Evolutionary conservation across 2,113 vertebrate genomes (phyloP), one percentile per base, ranked within the genome.

Genomic region (Oxyruncus cristatus): DNA sequence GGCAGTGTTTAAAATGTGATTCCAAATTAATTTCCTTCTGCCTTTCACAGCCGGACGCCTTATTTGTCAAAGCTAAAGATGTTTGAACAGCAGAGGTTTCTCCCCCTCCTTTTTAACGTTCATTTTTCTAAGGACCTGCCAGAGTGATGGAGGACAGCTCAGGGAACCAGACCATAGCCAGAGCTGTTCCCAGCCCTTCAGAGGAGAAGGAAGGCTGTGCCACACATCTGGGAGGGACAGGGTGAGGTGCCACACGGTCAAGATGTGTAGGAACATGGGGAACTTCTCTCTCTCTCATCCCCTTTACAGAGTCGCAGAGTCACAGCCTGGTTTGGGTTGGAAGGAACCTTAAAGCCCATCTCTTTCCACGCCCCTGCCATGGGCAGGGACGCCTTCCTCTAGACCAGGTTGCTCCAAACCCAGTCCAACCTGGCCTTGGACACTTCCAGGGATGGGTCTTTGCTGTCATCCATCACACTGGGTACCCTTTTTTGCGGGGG

Each of bases 11-110:
- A 97, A 98, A 97, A 98, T 98, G 95, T 96, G 97, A 97, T 97
- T 98, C 96, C 92, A 97, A 96, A 98, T 98, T 98, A 98, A 98
- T 98, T 98, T 98, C 97, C 97, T 98, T 85, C 91, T 81, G 59
- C 96, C 95, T 95, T 95, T 96, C 97, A 92, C 96, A 63, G 85
- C 92, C 27, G 1, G 98, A 84, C 26, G 66, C 97, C 96, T 97
- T 97, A 97, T 98, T 98, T 98, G 97, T 98, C 97, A 98, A 98
- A 97, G 95, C 96, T 97, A 92, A 80, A 94, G 97, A 94, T 97
- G 96, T 91, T 96, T 80, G 96, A 73, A 46, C 90, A 96, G 93
- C 41, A 86, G 88, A 91, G 86, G 67, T 61, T 89, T 89, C 85
- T 84, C 70, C 62, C 85, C 53, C 93, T 92, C 90, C 84, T 89